A percentile compares a stretch with the other conserved stretches of the same genome.
phyloP scores from a whole-genome alignment of 2,797 vertebrate genomes.

The Rallus crepitans region DNA sequence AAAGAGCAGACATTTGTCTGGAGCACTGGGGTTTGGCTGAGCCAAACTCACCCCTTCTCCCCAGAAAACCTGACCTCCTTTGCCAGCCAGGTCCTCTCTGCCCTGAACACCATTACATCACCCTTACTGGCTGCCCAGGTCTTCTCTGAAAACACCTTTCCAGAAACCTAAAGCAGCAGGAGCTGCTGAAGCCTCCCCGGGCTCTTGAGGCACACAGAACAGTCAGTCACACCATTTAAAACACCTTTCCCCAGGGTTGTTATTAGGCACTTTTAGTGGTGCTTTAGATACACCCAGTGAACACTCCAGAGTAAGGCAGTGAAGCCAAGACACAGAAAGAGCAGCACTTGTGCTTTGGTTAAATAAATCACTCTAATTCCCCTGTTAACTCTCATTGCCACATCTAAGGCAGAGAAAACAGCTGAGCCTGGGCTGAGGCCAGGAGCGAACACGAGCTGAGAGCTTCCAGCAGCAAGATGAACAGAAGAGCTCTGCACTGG shows the following conservation, averaged over 20 bases:
- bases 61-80: accelerated
- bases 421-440: not conserved
- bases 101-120: not conserved
- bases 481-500: not conserved
- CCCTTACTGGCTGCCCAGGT: not conserved
- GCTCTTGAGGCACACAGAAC: not conserved
- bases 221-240: not conserved
- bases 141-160: not conserved
- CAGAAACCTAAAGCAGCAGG: not conserved
- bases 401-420: conserved; percentile 36
- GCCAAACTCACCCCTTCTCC: not conserved
- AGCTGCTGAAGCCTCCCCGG: not conserved
- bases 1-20: not conserved
- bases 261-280: not conserved
- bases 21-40: not conserved
- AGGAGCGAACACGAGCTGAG: not conserved
- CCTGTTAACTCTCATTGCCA: not conserved
- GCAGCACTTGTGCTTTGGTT: not conserved
- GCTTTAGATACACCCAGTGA: not conserved
- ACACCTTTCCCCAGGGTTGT: not conserved
- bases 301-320: not conserved
- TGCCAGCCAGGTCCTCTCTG: not conserved
- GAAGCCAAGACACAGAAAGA: not conserved
- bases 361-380: conserved; percentile 52
- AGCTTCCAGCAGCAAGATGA: not conserved